These are phyloP conservation scores for Marronus borbonicus DNA, from an alignment of 2,888 invertebrate species.

Conservation along the genomic window DNA sequence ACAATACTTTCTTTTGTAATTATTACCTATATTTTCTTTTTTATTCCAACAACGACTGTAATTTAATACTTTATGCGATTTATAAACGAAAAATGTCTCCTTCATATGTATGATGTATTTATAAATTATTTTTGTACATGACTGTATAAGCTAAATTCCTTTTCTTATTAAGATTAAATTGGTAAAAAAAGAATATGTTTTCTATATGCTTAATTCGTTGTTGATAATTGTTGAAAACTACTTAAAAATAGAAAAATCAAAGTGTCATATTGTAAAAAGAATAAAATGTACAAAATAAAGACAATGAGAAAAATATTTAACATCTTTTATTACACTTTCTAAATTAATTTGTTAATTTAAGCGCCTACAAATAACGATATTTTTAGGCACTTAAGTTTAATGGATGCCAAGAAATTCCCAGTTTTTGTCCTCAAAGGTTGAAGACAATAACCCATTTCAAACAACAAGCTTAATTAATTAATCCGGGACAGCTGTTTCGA, in stretches of 20 bases:
- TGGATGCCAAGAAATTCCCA: no score
- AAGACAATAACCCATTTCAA: no score
- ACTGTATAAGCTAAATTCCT: conserved; percentile 8
- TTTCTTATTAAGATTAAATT: neutral
- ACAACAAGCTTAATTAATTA: no score
- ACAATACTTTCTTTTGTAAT: conserved; percentile 27
- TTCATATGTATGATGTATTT: neutral
- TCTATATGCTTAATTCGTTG: conserved; percentile 38
- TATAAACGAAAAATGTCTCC: conserved; percentile 10
- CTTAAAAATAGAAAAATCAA: conserved; percentile 30
- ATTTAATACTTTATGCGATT: conserved; percentile 3
- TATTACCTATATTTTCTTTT: conserved; percentile 7
- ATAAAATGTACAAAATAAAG: conserved; percentile 52
- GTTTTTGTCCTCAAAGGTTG: no score
- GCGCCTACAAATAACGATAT: no score
- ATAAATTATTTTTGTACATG: conserved; percentile 29
- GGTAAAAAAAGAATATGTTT: neutral
- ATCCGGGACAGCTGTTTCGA: no score
- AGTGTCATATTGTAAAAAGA: conserved; percentile 52
- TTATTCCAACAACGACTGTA: conserved; percentile 2
- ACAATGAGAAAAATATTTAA: neutral
- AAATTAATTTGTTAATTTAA: no score
- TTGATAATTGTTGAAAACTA: conserved; percentile 47
- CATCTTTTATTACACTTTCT: no score
- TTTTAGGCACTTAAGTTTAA: no score